Conservation (phyloP, 1,140 invertebrate species). For the Bombus haemorrhoidalis region DNA sequence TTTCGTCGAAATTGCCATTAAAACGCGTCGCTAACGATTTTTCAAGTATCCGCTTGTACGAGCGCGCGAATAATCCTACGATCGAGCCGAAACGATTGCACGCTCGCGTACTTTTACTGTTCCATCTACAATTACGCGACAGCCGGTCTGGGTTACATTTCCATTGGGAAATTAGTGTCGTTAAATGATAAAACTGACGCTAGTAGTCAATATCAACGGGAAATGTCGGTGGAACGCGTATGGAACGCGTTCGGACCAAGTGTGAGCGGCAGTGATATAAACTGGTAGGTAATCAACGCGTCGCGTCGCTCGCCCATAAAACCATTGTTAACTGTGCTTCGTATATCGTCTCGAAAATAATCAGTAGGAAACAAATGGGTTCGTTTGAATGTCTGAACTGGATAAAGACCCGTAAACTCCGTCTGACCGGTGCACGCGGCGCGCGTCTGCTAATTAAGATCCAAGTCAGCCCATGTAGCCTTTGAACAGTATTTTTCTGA, state of each 20-base stretch:
- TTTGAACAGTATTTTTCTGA: background rate
- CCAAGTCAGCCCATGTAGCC: background rate
- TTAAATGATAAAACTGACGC: slow-evolving; percentile 16
- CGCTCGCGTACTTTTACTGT: slow-evolving; percentile 31
- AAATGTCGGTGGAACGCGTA: background rate
- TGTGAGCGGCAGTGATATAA: slow-evolving; percentile 27
- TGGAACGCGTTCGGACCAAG: background rate
- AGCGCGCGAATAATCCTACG: background rate
- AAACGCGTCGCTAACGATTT: slow-evolving; percentile 11
- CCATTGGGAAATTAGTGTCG: slow-evolving; percentile 23
- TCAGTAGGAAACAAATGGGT: slow-evolving; percentile 15
- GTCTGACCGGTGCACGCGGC: background rate
- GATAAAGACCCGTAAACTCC: slow-evolving; percentile 17
- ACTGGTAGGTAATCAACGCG: slow-evolving; percentile 23
- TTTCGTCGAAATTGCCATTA: slow-evolving; percentile 14
- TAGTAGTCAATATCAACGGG: background rate
- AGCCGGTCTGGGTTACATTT: slow-evolving; percentile 11
- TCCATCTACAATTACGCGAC: slow-evolving; percentile 35
- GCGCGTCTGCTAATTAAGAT: slow-evolving; percentile 28
- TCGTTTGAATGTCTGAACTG: slow-evolving; percentile 35
- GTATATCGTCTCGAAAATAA: slow-evolving; percentile 32
- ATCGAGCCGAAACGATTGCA: background rate
- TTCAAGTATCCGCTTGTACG: background rate
- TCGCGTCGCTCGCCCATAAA: slow-evolving; percentile 3
- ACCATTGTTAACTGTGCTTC: slow-evolving; percentile 19